Evolutionary conservation across 1,140 invertebrate species (phyloP), one percentile per base, ranked within the genome.

Genomic region (Calycopis cecrops): DNA sequence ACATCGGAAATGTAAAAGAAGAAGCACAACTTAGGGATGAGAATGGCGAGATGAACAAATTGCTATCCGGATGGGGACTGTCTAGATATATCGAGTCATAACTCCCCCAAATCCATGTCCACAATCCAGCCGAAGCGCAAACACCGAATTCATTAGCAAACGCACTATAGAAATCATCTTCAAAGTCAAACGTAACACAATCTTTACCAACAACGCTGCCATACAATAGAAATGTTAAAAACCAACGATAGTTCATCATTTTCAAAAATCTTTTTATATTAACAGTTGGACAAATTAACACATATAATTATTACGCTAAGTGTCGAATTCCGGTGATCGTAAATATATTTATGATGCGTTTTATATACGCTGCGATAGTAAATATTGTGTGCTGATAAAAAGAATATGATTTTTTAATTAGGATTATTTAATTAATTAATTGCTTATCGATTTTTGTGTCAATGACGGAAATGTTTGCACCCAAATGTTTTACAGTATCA

Each of bases 1-100:
- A 42, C 56, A 63, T 59, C 10, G 14, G 10, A 48, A 69, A 69
- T 1, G 10, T 17, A 16, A 55, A 63, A 0, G 66, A 69, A 8
- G 56, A 48, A 9, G 57, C 53, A 21, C 67, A 69, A 28, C 63
- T 69, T 16, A 63, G 28, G 9, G 35, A 9, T 4, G 48, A 9
- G 11, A n/a, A 4, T 4, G 67, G 63, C 0, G 48, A 48, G n/a
- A 66, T 55, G 17, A 59, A 65, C 0, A 9, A 40, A 3, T 28
- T 33, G 49, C 63, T 62, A 3, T 47, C 7, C 6, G 51, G 10
- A 33, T 61, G 18, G 3, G 42, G 55, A 44, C 59, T 35, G 40
- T 35, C 52, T 3, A 54, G 9, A 17, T n/a, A n/a, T 9, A 34
- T 16, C 1, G 52, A 54, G 4, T 12, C 12, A 33, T 54, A 54